These are phyloP conservation scores for Megamerina dolium DNA, from an alignment of 2,888 invertebrate genomes.

Conservation along the genomic window DNA sequence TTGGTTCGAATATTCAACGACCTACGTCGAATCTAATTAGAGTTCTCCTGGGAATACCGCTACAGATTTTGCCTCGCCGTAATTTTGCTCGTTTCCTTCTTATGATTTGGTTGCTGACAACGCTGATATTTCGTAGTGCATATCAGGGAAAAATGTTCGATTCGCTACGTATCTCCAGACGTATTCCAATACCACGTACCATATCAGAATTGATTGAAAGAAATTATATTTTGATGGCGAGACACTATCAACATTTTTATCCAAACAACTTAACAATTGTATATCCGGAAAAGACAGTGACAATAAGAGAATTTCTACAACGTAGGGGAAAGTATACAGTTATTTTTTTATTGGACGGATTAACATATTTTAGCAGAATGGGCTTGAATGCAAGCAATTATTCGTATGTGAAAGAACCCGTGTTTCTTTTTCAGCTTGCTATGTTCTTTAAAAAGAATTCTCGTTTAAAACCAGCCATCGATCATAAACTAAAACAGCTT, in stretches of 20 bases:
- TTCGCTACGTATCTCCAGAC: constrained; percentile 27
- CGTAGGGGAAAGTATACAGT: constrained; percentile 16
- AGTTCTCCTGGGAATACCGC: constrained; percentile 29
- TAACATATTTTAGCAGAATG: constrained; percentile 27
- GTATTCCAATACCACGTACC: constrained; percentile 24
- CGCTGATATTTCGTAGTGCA: constrained; percentile 36
- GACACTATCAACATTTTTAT: constrained; percentile 26
- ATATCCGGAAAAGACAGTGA: no score
- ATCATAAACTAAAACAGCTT: constrained; percentile 29
- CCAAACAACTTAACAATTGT: constrained; percentile 24
- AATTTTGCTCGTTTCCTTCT: constrained; percentile 33
- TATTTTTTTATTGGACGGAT: constrained; percentile 24
- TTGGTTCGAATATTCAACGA: constrained; percentile 18
- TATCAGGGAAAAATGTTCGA: constrained; percentile 43
- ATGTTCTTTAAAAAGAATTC: constrained; percentile 34
- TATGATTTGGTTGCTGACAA: constrained; percentile 31
- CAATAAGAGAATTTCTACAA: no score
- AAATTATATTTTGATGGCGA: constrained; percentile 26
- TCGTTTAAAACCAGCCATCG: constrained; percentile 25
- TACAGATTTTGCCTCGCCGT: constrained; percentile 24
- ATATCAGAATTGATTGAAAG: constrained; percentile 21
- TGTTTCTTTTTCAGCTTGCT: constrained; percentile 29
- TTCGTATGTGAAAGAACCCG: constrained; percentile 30
- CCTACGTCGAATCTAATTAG: constrained; percentile 27
- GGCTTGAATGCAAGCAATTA: constrained; percentile 25